Evolutionary conservation across 2,113 vertebrate genomes (phyloP).

Genomic region (Noturus placidus): DNA sequence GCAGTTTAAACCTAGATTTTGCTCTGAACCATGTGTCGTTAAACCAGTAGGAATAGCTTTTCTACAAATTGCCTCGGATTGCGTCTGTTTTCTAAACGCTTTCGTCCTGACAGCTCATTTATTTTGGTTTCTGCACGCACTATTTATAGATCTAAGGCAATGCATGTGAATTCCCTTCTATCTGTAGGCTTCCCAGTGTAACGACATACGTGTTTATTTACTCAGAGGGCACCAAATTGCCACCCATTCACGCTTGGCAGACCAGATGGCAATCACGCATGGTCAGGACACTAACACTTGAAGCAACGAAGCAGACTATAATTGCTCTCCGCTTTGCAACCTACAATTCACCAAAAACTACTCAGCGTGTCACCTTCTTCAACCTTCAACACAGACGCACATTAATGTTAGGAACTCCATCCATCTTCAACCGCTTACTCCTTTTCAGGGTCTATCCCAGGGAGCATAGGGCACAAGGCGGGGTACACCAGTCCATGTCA

Average conservation of each 20-base stretch:
- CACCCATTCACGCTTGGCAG: slow-evolving; percentile 57
- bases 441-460: too few relatives aligned
- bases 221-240: slow-evolving; percentile 67
- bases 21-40: slow-evolving; percentile 5
- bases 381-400: neutral
- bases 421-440: too few relatives aligned
- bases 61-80: slow-evolving; percentile 73
- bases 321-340: slow-evolving; percentile 37
- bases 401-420: too few relatives aligned
- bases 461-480: too few relatives aligned
- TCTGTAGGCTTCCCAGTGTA: slow-evolving; percentile 50
- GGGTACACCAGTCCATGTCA: too few relatives aligned
- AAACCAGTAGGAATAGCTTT: slow-evolving; percentile 55
- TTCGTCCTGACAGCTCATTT: slow-evolving; percentile 80
- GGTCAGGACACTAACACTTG: slow-evolving; percentile 46
- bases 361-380: neutral
- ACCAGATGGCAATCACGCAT: slow-evolving; percentile 47
- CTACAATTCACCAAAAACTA: slow-evolving; percentile 5
- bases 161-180: slow-evolving; percentile 60
- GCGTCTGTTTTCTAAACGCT: slow-evolving; percentile 74
- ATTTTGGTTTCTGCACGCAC: slow-evolving; percentile 70
- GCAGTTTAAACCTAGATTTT: neutral
- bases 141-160: slow-evolving; percentile 68
- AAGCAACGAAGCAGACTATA: slow-evolving; percentile 34
- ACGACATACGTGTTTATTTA: slow-evolving; percentile 72